Base-by-base conservation (phyloP, 2,888 invertebrate species). In the Diabrotica balteata region DNA sequence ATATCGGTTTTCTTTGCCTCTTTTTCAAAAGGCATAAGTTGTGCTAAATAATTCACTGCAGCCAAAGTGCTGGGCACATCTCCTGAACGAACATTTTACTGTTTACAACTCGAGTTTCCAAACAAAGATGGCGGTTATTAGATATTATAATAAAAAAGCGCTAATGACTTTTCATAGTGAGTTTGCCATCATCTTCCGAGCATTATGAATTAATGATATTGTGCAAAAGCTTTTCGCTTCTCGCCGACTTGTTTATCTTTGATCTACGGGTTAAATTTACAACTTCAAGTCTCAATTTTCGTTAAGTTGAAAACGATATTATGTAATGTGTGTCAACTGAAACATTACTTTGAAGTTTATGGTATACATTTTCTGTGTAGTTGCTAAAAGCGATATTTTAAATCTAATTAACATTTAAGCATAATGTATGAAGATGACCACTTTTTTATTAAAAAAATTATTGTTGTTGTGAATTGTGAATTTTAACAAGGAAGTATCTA, bases 191-290 rank as follows among this genome's bases (percentile, higher is more conserved):
- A 51, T 67, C 59, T 63, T 54, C 51, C 44, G 54, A 59, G 63
- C 43, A 63, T 53, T 59, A 55, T 67, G 54, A 67, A 67, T 67
- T 67, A 67, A 67, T 63, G 55, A 67, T 63, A 51, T 50, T 51
- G 52, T n/a, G 32, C 58, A 46, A 67, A 63, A 67, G 67, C 67
- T 67, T 67, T 67, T 42, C 17, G 10, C 9, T 45, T 57, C 44
- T 57, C 55, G 17, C 10, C 9, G 55, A 50, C 63, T 59, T 59
- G 55, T 55, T 59, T 63, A 59, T 59, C 63, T 67, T 62, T 67
- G 60, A 60, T 54, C 49, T 46, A 60, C 22, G 45, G 47, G 60
- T 61, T 66, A 46, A 66, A 55, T 64, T 55, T 61, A 57, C 57
- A 66, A 60, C 60, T 52, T n/a, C 45, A 44, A 64, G 45, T 64